Evolutionary conservation across 2,113 vertebrate species (phyloP), one percentile per base, ranked within the genome.

Genomic region (Osmerus mordax): DNA sequence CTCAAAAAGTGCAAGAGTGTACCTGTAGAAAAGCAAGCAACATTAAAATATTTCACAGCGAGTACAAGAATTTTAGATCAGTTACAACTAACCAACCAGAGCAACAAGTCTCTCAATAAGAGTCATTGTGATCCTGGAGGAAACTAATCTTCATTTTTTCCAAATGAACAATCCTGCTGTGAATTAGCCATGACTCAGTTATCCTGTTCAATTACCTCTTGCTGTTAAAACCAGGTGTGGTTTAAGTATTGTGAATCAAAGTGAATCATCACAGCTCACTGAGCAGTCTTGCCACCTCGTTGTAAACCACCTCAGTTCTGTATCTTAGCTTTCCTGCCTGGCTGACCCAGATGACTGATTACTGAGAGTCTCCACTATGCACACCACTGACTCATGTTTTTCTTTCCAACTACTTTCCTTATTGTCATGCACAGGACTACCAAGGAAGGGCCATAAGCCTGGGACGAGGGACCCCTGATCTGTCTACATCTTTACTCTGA

Each of bases 241-340:
- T 83, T 82, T 69, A 74, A 25, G 7, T 25, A 52, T 47, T 0
- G 68, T 82, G 81, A 86, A 64, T 88, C 82, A 78, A 11, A 16
- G 56, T 81, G 76, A 85, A 72, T 83, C 84, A 81, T 65, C 28
- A 28, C 54, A 47, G 41, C 41, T 47, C 41, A 47, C 41, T 11
- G 41, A 47, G 41, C 9, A 2, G 41, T 47, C 41, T 12, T 47
- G 41, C 41, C 41, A 47, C 25, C 25, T 28, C 3, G 25, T 28
- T 3, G 25, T 28, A 28, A 28, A 28, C 25, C 25, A 28, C 41
- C 9, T 11, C 41, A 47, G 41, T 9, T 47, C 41, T 47, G 41
- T 12, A 47, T 47, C 41, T 36, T 13, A 59, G 69, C 3, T 60
- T 52, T 6, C 21, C 65, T 6, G 1, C 18, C 32, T 41, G 18